phyloP scores from a whole-genome alignment of 2,113 vertebrate species.

The Coryphaenoides rupestris region DNA sequence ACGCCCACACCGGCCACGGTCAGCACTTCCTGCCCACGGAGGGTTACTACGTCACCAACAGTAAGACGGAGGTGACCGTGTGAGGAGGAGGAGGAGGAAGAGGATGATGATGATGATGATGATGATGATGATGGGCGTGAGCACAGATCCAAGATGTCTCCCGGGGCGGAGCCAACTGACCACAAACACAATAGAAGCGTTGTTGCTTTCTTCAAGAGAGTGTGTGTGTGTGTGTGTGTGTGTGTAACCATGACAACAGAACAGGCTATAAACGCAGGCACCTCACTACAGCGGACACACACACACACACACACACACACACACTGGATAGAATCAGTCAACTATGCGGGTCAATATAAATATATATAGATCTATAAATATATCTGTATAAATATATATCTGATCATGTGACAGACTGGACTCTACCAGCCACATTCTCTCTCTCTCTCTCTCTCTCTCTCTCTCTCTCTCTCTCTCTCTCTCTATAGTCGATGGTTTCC shows the following conservation, averaged over 20 bases:
- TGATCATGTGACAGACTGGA: constrained; percentile 31
- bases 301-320: constrained; percentile 24
- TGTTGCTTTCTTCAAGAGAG: constrained; percentile 11
- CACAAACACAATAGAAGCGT: too few species aligned
- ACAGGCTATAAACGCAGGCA: constrained; percentile 13
- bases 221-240: constrained; percentile 45
- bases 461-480: constrained; percentile 30
- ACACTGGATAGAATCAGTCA: constrained; percentile 17
- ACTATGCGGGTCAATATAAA: constrained; percentile 55
- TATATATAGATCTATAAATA: background rate
- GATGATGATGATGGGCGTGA: constrained; percentile 13
- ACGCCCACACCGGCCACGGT: constrained; percentile 73
- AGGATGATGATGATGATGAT: constrained; percentile 34
- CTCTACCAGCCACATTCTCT: constrained; percentile 14
- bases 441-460: constrained; percentile 21
- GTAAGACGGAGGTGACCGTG: constrained; percentile 99
- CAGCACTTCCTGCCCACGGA: constrained; percentile 91
- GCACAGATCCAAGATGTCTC: too few species aligned
- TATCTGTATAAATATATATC: constrained; percentile 1
- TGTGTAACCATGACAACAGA: constrained; percentile 29
- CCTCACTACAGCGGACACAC: constrained; percentile 5
- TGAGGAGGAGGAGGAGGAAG: constrained; percentile 62
- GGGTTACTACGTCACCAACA: constrained; percentile 99
- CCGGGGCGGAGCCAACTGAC: too few species aligned
- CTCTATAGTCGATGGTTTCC: constrained; percentile 30